A percentile compares a stretch with the other conserved stretches of the same genome.
These are phyloP conservation scores for Plagodis pulveraria DNA, from an alignment of 2,888 invertebrate species.

Conservation along the genomic window DNA sequence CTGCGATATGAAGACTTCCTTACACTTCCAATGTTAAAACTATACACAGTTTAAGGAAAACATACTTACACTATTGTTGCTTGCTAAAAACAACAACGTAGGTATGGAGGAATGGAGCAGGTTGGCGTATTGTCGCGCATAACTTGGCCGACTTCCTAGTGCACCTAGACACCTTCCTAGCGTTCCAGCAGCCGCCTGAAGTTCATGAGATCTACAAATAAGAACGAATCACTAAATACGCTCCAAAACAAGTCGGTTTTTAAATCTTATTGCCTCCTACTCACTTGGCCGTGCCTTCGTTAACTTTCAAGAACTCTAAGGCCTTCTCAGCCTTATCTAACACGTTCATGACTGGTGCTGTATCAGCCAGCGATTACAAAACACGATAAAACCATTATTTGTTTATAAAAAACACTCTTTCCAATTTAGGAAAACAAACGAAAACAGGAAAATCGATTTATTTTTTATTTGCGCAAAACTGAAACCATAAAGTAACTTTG, in stretches of 20 bases:
- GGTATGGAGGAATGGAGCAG: conserved; percentile 72
- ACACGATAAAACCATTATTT: conserved; percentile 46
- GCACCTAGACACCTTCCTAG: conserved; percentile 76
- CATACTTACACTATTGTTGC: conserved; percentile 78
- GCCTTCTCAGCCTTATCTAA: conserved; percentile 80
- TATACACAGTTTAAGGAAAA: too few species aligned
- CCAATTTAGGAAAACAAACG: conserved; percentile 56
- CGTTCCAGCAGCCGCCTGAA: conserved; percentile 75
- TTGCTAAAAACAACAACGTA: conserved; percentile 71
- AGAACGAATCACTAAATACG: conserved; percentile 11
- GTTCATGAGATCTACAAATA: conserved; percentile 70
- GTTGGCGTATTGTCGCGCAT: conserved; percentile 73
- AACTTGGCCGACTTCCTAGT: conserved; percentile 72
- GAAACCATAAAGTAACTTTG: too few species aligned
- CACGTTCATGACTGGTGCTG: conserved; percentile 66
- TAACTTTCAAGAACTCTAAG: conserved; percentile 72
- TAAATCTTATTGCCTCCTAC: conserved; percentile 35
- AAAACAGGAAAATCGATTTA: conserved; percentile 30
- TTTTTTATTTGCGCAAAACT: not conserved
- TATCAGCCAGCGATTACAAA: conserved; percentile 42
- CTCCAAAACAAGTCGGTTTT: conserved; percentile 5
- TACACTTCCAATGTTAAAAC: too few species aligned
- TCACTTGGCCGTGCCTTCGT: conserved; percentile 70
- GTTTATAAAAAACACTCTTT: conserved; percentile 41
- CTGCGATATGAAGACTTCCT: conserved; percentile 19